phyloP scores from a whole-genome alignment of 23 tunicate species.

The Aplidium turbinatum region DNA sequence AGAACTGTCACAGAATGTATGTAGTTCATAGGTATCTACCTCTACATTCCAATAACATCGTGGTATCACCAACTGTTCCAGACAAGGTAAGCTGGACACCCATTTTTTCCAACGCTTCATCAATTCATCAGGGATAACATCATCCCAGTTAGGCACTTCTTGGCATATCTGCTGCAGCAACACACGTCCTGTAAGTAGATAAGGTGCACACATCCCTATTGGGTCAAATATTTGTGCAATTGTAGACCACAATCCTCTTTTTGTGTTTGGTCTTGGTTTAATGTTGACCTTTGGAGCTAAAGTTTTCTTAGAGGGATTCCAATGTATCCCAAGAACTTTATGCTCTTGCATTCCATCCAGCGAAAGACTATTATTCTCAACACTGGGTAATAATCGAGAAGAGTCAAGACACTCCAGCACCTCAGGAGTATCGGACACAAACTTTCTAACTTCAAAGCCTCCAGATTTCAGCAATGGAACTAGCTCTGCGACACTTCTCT shows the following conservation, averaged over 20 bases:
- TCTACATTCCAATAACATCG: conserved; percentile 6
- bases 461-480: conserved; percentile 10
- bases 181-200: not conserved
- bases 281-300: not conserved
- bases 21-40: too few relatives aligned
- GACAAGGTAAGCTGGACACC: not conserved
- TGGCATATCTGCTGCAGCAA: conserved; percentile 6
- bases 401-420: not conserved
- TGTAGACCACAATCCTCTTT: conserved; percentile 14
- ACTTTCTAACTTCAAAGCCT: conserved; percentile 11
- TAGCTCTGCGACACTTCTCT: not conserved
- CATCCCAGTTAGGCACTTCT: not conserved
- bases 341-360: not conserved
- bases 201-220: conserved; percentile 8
- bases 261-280: conserved; percentile 8
- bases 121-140: not conserved
- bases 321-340: conserved; percentile 24
- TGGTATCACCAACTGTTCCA: not conserved
- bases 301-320: not conserved
- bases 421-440: not conserved
- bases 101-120: not conserved
- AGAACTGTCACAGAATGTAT: conserved; percentile 17
- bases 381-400: not conserved
- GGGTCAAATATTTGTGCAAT: conserved; percentile 24
- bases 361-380: not conserved